These are phyloP conservation scores for Actenoides hombroni DNA, from an alignment of 2,113 vertebrate species.

Conservation along the genomic window DNA sequence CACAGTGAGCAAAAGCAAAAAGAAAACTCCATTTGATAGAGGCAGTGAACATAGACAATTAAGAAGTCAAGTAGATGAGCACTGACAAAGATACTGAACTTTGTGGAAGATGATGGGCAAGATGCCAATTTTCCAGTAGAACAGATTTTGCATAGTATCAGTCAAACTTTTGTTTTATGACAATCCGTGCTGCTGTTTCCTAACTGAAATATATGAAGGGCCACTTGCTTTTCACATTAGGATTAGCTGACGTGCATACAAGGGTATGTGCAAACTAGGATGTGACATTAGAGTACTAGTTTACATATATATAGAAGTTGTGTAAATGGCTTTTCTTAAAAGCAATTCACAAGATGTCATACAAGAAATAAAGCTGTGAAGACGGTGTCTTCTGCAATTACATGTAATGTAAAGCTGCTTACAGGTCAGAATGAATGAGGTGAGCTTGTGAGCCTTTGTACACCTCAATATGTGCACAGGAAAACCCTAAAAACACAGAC, in stretches of 20 bases:
- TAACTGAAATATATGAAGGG: background rate
- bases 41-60: conserved; percentile 31
- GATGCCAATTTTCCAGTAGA: background rate
- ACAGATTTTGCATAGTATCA: conserved; percentile 38
- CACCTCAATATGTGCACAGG: background rate
- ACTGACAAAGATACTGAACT: conserved; percentile 31
- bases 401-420: background rate
- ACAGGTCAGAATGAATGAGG: background rate
- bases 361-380: conserved; percentile 53
- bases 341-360: conserved; percentile 58
- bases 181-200: conserved; percentile 23
- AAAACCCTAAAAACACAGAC: background rate
- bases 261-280: conserved; percentile 40
- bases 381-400: conserved; percentile 49
- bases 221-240: background rate
- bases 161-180: conserved; percentile 58
- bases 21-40: conserved; percentile 61
- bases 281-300: conserved; percentile 42
- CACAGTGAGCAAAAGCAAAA: conserved; percentile 60
- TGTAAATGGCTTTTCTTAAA: conserved; percentile 61
- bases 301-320: conserved; percentile 32
- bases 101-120: conserved; percentile 10
- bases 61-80: conserved; percentile 56
- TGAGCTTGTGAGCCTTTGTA: background rate
- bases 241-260: background rate